phyloP scores from a whole-genome alignment of 1,140 invertebrate species.

The Gyrodactylus bullatarudis region DNA sequence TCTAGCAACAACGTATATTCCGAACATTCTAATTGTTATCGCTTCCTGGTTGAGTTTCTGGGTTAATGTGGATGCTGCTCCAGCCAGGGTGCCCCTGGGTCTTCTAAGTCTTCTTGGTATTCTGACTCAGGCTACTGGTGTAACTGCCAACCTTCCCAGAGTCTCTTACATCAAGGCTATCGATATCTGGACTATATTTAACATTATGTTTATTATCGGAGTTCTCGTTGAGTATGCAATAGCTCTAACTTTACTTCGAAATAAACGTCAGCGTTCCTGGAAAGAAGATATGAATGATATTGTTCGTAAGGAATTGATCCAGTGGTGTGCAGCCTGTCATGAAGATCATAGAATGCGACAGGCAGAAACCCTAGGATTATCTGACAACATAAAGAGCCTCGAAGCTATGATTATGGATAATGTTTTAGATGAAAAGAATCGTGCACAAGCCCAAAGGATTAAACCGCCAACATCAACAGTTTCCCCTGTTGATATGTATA shows the following conservation, averaged over 20 bases:
- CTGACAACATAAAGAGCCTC: not conserved
- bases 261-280: not conserved
- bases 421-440: not conserved
- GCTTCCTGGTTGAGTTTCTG: constrained; percentile 37
- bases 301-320: not conserved
- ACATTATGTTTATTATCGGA: constrained; percentile 2
- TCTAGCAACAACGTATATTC: constrained; percentile 49
- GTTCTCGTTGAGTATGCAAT: not conserved
- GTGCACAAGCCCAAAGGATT: not conserved
- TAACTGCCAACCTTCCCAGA: constrained; percentile 8
- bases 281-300: not conserved
- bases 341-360: not conserved
- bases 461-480: not conserved
- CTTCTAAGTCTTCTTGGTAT: not conserved
- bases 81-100: constrained; percentile 7
- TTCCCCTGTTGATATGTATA: constrained; percentile 2
- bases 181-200: constrained; percentile 22
- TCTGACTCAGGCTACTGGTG: not conserved
- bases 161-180: constrained; percentile 24
- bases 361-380: not conserved
- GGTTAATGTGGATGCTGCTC: constrained; percentile 9
- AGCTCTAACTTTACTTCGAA: not conserved
- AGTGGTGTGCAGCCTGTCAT: not conserved
- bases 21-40: constrained; percentile 46
- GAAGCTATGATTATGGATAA: not conserved